Base-by-base conservation (phyloP, 1,140 invertebrate genomes). In the Pseudomyrmex cubaensis region DNA sequence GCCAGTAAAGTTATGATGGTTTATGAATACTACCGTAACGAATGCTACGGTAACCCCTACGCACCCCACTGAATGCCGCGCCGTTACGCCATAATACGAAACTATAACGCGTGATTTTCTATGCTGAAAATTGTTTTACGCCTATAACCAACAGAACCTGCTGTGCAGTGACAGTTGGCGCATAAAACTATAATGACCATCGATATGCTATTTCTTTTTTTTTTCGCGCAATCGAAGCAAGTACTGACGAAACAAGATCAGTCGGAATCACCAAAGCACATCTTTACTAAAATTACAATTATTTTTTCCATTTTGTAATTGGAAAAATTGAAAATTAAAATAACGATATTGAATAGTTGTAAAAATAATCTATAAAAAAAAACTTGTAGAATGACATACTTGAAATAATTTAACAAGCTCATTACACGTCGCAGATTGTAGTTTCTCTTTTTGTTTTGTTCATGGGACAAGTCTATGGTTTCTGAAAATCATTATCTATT, bases 111-210 rank as follows among this genome's bases (percentile, higher is more conserved):
- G 89, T 93, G 92, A 93, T 93, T 93, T 93, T 93, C 93, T 92
- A 93, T 93, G 91, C 92, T 93, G 91, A 85, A 93, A 93, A 93
- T 93, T 93, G 92, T 93, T 93, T 93, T 93, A 93, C 92, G 92
- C 92, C 91, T 91, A 92, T 93, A 93, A 93, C 35, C 35, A 25
- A 93, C 90, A 91, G 83, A 89, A 92, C 90, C 92, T 91, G 91
- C 91, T 92, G 91, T 88, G 87, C 67, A 46, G 85, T 56, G 91
- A 93, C 93, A 93, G 93, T 93, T 93, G 93, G 92, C 85, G 82
- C 90, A 84, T 93, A 90, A 90, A 92, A 92, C 83, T 88, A 69
- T 91, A 90, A 93, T 90, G 88, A 91, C 89, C 84, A 78, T 82
- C 67, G 74, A 86, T 88, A 78, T 35, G 13, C 61, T 22, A 12